Conservation (phyloP, 2,797 vertebrate genomes). For the Danio choprae region DNA sequence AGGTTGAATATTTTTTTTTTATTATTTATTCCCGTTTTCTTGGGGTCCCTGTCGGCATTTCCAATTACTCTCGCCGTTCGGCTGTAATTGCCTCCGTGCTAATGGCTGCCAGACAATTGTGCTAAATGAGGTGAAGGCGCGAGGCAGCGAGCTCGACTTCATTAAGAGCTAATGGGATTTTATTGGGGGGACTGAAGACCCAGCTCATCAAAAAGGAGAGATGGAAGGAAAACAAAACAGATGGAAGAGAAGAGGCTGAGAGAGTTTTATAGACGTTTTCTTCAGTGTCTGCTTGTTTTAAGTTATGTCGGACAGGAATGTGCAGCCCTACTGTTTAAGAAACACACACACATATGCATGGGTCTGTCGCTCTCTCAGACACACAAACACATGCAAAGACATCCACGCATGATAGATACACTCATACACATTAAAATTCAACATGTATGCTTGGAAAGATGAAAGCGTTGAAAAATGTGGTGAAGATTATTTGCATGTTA, state of each 20-base stretch:
- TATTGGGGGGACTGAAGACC: constrained; percentile 85
- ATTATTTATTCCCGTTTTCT: constrained; percentile 99
- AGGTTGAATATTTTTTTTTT: constrained; percentile 93
- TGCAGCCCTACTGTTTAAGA: constrained; percentile 38
- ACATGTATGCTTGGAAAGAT: constrained; percentile 21
- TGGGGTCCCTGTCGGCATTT: constrained; percentile 99
- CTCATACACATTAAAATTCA: background rate
- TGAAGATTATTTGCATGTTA: constrained; percentile 22
- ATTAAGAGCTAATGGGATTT: constrained; percentile 99
- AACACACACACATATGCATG: background rate
- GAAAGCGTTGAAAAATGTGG: constrained; percentile 2
- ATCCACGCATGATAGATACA: constrained; percentile 4
- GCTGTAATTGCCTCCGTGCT: constrained; percentile 99
- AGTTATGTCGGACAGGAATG: constrained; percentile 35
- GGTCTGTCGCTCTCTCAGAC: background rate
- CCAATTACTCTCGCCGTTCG: constrained; percentile 99
- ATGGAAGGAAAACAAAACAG: constrained; percentile 85
- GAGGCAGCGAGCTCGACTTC: constrained; percentile 99
- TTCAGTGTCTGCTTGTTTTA: constrained; percentile 56
- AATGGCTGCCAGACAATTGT: constrained; percentile 99
- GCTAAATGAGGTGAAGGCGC: constrained; percentile 99
- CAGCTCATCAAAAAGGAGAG: constrained; percentile 84
- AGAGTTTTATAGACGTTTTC: constrained; percentile 67
- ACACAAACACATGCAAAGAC: background rate
- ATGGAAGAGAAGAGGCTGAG: constrained; percentile 80